These are phyloP conservation scores for Drosophila bipectinata DNA, from an alignment of 1,140 invertebrate species.

Conservation along the genomic window DNA sequence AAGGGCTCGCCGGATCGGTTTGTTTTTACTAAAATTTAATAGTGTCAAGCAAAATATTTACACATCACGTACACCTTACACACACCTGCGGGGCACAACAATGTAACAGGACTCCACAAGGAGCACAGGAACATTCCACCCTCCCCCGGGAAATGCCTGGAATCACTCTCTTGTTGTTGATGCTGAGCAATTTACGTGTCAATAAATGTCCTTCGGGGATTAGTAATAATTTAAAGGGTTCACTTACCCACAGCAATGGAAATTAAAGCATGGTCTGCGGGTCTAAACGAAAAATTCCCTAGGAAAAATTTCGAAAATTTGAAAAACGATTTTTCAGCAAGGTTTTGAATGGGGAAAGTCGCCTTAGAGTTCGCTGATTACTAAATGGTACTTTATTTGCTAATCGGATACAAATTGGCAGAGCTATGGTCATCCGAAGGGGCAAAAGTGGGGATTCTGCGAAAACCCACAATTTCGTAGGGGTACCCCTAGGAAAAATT, in stretches of 20 bases:
- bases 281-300: too few relatives aligned
- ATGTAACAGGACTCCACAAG: slow-evolving; percentile 10
- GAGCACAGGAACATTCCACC: slow-evolving; percentile 12
- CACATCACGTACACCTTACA: slow-evolving; percentile 61
- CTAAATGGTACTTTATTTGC: too few relatives aligned
- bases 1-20: slow-evolving; percentile 14
- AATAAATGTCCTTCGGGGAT: slow-evolving; percentile 50
- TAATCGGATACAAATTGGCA: too few relatives aligned
- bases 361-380: too few relatives aligned
- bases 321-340: too few relatives aligned
- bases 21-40: slow-evolving; percentile 70
- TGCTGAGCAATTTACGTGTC: slow-evolving; percentile 49
- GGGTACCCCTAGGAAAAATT: too few relatives aligned
- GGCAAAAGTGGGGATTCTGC: too few relatives aligned
- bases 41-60: slow-evolving; percentile 68
- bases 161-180: slow-evolving; percentile 32
- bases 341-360: too few relatives aligned
- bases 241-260: not conserved
- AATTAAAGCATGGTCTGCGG: not conserved
- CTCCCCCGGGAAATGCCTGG: not conserved
- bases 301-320: too few relatives aligned
- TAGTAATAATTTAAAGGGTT: slow-evolving; percentile 34
- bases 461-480: too few relatives aligned
- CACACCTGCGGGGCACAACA: slow-evolving; percentile 43
- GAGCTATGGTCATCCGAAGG: too few relatives aligned